phyloP scores from a whole-genome alignment of 2,888 invertebrate genomes.

The Ormyrus labotus region DNA sequence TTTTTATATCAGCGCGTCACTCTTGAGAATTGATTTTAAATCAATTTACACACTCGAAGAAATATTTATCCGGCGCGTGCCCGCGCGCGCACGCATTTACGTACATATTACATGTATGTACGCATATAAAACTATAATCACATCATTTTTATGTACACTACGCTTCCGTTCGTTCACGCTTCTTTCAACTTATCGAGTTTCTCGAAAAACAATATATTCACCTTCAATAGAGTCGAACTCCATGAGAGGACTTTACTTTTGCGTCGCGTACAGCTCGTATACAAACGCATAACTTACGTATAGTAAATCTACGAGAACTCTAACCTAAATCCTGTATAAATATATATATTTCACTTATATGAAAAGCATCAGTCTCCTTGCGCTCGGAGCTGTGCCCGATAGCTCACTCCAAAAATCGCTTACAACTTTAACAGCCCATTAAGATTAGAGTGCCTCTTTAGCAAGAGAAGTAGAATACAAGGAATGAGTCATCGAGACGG shows the following conservation, averaged over 20 bases:
- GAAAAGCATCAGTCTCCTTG: constrained; percentile 75
- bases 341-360: constrained; percentile 76
- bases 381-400: constrained; percentile 66
- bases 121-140: constrained; percentile 59
- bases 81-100: constrained; percentile 3
- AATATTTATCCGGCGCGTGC: background rate
- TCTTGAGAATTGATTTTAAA: background rate
- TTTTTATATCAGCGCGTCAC: background rate
- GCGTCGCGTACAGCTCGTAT: constrained; percentile 26
- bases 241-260: constrained; percentile 17
- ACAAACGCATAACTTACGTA: constrained; percentile 67
- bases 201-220: constrained; percentile 14
- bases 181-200: constrained; percentile 20
- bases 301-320: constrained; percentile 67
- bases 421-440: constrained; percentile 5
- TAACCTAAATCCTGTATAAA: constrained; percentile 72
- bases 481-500: constrained; percentile 63
- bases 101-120: constrained; percentile 30
- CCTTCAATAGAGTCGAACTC: constrained; percentile 22
- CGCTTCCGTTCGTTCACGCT: background rate
- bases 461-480: constrained; percentile 39
- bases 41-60: background rate
- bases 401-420: constrained; percentile 54
- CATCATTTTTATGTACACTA: constrained; percentile 64
- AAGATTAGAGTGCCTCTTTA: constrained; percentile 23